Evolutionary conservation across 2,888 invertebrate genomes (phyloP).

Genomic region (Melitaea athalia): DNA sequence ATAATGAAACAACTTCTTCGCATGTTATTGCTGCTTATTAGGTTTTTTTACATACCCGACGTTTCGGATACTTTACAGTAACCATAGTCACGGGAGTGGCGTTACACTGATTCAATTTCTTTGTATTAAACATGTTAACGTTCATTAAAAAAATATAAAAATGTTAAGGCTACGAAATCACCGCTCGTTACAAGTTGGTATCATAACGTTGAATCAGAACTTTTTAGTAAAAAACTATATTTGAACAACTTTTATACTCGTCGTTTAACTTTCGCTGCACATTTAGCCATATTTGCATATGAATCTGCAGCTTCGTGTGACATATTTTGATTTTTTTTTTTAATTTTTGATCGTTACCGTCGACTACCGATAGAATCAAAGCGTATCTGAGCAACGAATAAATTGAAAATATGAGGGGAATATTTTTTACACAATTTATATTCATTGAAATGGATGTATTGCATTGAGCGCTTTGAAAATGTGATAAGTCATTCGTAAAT

Average conservation of each 20-base stretch:
- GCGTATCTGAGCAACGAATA: constrained; percentile 41
- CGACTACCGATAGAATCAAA: constrained; percentile 41
- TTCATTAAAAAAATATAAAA: constrained; percentile 16
- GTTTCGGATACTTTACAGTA: no score
- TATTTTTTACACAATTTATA: constrained; percentile 32
- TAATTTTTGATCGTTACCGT: constrained; percentile 45
- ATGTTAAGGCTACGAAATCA: constrained; percentile 22
- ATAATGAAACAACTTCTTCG: no score
- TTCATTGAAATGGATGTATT: constrained; percentile 18
- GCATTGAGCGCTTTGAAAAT: constrained; percentile 9
- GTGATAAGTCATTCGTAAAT: constrained; percentile 2
- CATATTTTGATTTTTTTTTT: constrained; percentile 55
- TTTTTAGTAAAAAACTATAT: constrained; percentile 65
- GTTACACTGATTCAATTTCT: background rate
- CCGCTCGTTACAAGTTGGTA: constrained; percentile 35
- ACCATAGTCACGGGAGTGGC: no score
- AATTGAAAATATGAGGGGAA: constrained; percentile 31
- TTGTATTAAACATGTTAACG: background rate
- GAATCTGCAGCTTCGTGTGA: constrained; percentile 63
- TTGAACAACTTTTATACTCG: constrained; percentile 65
- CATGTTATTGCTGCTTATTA: no score
- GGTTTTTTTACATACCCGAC: no score
- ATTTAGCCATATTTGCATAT: constrained; percentile 69
- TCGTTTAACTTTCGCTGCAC: constrained; percentile 66
- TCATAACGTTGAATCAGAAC: constrained; percentile 32